A percentile compares a stretch with the other conserved stretches of the same genome.
These are phyloP conservation scores for Pitta sordida DNA, from an alignment of 2,113 vertebrate species.

Conservation along the genomic window DNA sequence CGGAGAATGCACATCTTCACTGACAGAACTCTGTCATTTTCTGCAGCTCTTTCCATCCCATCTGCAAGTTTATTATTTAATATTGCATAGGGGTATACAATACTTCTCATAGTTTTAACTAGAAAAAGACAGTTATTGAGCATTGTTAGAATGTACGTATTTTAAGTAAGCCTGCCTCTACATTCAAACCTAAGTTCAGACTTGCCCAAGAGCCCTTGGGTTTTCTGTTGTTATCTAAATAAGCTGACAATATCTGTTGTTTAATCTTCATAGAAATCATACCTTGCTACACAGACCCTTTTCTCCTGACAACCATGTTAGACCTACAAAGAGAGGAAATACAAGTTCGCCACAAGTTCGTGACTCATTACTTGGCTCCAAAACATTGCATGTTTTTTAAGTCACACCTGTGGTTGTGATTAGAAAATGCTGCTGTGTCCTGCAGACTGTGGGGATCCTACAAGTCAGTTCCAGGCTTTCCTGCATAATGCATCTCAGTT, in stretches of 20 bases:
- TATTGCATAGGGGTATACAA: not conserved
- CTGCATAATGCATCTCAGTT: not conserved
- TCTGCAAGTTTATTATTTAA: not conserved
- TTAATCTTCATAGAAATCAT: slow-evolving; percentile 40
- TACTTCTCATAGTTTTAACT: not conserved
- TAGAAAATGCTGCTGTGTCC: not conserved
- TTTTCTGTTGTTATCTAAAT: slow-evolving; percentile 48
- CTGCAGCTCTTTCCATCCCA: not conserved
- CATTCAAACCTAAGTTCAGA: slow-evolving; percentile 27
- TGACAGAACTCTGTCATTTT: not conserved
- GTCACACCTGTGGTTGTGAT: slow-evolving; percentile 21
- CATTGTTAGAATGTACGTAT: not conserved
- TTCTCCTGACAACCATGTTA: slow-evolving; percentile 8
- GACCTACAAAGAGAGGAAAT: slow-evolving; percentile 32
- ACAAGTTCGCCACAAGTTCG: slow-evolving; percentile 39
- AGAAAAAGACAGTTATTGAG: not conserved
- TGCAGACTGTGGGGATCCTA: not conserved
- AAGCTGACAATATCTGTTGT: slow-evolving; percentile 46
- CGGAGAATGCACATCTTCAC: not conserved
- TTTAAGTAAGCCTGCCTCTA: not conserved
- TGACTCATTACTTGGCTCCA: not conserved
- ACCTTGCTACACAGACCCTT: not conserved
- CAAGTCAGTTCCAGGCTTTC: not conserved
- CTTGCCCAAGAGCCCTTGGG: slow-evolving; percentile 29
- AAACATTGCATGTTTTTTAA: slow-evolving; percentile 37